These are phyloP conservation scores for Drosophila helvetica DNA, from an alignment of 2,888 invertebrate genomes.

Conservation along the genomic window DNA sequence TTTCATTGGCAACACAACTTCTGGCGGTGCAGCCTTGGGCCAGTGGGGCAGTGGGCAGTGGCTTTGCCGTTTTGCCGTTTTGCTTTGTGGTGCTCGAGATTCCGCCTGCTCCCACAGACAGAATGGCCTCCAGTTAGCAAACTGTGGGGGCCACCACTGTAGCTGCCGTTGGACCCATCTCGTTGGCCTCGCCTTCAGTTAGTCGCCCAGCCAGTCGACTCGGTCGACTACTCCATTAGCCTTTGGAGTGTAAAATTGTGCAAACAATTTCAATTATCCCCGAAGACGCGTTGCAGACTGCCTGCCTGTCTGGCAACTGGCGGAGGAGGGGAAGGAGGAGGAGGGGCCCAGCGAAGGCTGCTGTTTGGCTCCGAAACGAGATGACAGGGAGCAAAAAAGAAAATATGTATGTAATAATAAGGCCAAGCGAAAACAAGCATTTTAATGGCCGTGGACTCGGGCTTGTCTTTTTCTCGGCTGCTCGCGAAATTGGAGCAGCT, in stretches of 20 bases:
- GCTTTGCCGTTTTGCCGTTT: constrained; percentile 46
- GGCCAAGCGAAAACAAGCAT: constrained; percentile 64
- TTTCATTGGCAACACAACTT: constrained; percentile 71
- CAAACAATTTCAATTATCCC: constrained; percentile 81
- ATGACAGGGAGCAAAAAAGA: constrained; percentile 65
- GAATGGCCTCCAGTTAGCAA: constrained; percentile 36
- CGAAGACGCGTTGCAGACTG: constrained; percentile 73
- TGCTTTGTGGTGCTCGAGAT: constrained; percentile 50
- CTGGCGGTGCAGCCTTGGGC: constrained; percentile 53
- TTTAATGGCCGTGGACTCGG: constrained; percentile 60
- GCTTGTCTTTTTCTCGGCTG: constrained; percentile 19
- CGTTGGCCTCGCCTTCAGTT: constrained; percentile 63
- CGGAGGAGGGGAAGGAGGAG: background rate
- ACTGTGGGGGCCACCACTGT: constrained; percentile 12
- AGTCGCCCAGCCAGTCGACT: constrained; percentile 69
- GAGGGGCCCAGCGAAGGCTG: too few species aligned
- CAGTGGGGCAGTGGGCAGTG: background rate
- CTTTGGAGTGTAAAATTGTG: constrained; percentile 80
- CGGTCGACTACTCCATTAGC: constrained; percentile 79
- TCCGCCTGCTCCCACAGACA: constrained; percentile 26
- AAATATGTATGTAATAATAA: constrained; percentile 69
- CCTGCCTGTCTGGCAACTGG: constrained; percentile 40
- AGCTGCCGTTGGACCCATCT: constrained; percentile 26
- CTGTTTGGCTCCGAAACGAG: constrained; percentile 36
- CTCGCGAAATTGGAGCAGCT: constrained; percentile 56